Percentiles rank a stretch among this genome's conserved stretches.
Evolutionary conservation across 2,888 invertebrate genomes (phyloP).

Genomic region (Heliconius hortense): DNA sequence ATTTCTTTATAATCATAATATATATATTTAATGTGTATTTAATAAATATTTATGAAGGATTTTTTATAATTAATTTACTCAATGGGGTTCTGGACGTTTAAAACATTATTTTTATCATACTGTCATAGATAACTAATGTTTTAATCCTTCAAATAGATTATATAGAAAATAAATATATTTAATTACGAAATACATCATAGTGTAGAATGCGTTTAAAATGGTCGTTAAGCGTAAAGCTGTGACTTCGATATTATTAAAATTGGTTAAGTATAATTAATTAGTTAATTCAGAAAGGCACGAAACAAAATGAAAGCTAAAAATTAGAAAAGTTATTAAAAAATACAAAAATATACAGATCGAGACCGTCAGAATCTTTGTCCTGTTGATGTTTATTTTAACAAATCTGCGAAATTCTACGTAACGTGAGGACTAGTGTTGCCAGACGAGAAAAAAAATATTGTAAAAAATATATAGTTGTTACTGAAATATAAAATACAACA

Average conservation of each 20-base stretch:
- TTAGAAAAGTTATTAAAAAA: constrained; percentile 21
- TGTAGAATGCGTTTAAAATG: constrained; percentile 29
- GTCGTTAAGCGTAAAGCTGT: constrained; percentile 33
- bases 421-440: constrained; percentile 25
- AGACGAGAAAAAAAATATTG: not conserved
- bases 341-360: constrained; percentile 38
- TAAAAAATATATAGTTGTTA: not conserved
- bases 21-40: not conserved
- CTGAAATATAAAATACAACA: not conserved
- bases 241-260: constrained; percentile 26
- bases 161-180: constrained; percentile 17
- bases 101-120: not conserved
- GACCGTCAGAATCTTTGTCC: constrained; percentile 26
- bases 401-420: constrained; percentile 13
- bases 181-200: constrained; percentile 24
- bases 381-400: constrained; percentile 15
- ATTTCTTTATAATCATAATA: not conserved
- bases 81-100: not conserved
- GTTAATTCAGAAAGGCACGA: constrained; percentile 23
- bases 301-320: constrained; percentile 27
- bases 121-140: not conserved
- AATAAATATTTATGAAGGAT: not conserved
- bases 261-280: constrained; percentile 21
- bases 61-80: not conserved
- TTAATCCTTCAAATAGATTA: constrained; percentile 28